Evolutionary conservation across 2,888 invertebrate species (phyloP).

Genomic region (Cataglyphis cursor): DNA sequence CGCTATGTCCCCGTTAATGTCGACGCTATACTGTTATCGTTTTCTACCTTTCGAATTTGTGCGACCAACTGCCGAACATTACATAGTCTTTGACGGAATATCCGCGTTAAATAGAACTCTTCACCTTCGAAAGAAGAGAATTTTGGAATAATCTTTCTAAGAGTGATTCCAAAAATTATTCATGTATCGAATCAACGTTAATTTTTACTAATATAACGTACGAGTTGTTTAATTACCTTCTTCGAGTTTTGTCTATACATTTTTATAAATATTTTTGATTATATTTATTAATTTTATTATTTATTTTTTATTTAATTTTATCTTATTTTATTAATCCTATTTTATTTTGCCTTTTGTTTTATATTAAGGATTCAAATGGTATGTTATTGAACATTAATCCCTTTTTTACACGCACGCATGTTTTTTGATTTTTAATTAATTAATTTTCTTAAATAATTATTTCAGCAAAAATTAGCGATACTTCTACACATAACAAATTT

Average conservation of each 20-base stretch:
- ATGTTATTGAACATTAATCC: background rate
- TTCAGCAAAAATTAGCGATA: background rate
- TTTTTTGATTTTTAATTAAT: background rate
- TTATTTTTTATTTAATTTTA: background rate
- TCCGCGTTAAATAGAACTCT: conserved; percentile 60
- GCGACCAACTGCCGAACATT: conserved; percentile 76
- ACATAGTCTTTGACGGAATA: conserved; percentile 62
- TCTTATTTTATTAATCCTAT: background rate
- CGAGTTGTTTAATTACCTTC: background rate
- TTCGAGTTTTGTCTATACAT: background rate
- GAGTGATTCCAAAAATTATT: conserved; percentile 6
- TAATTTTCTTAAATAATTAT: background rate
- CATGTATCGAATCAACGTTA: background rate
- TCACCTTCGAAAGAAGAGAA: conserved; percentile 20
- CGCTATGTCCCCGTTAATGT: conserved; percentile 22
- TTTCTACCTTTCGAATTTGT: conserved; percentile 68
- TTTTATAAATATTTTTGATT: background rate
- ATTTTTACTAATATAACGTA: conserved; percentile 3
- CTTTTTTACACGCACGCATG: background rate
- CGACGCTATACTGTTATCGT: conserved; percentile 62
- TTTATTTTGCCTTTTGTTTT: background rate
- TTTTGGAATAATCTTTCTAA: conserved; percentile 19
- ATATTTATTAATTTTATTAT: background rate
- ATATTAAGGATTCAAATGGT: conserved; percentile 8
- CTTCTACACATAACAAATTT: background rate